Base-by-base conservation (phyloP, 2,113 vertebrate species). In the Bombycilla garrulus region DNA sequence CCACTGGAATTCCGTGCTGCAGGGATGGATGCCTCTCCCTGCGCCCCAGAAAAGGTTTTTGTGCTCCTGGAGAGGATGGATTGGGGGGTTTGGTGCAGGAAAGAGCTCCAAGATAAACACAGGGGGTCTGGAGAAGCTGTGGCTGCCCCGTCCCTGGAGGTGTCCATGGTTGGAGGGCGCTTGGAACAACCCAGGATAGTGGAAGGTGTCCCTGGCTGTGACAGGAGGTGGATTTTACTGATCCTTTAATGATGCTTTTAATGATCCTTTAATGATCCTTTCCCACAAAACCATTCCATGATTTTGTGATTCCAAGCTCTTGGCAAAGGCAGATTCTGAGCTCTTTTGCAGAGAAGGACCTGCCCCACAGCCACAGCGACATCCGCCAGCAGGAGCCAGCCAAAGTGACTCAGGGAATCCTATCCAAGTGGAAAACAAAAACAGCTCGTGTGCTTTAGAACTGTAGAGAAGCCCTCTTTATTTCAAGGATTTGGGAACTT, bases 341-440 rank as follows among this genome's bases (percentile, higher is more conserved):
- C 48, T 42, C 20, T 16, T 31, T 24, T 28, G 6, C 29, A 67
- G 71, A 57, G 26, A 15, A 33, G 1, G 15, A 12, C 36, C 24
- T 42, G 40, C 25, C 28, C 36, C 5, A 2, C 35, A 67, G 40
- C n/a, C 40, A 31, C 53, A 73, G 69, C 45, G 14, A 0, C 9
- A 11, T 40, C 36, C 45, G 36, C 1, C 4, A 3, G 38, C 18
- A 38, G 20, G 28, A 93, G 13, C 3, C 42, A 58, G 35, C 45
- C n/a, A 2, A 0, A 45, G 26, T 1, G 1, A 2, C n/a, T 29
- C 3, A 7, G 23, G 13, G 35, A 90, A 28, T 29, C 0, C 0
- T 17, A n/a, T 79, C 58, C 51, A 74, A 54, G 10, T 21, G 28
- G 13, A 54, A 76, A 67, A 36, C 6, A 54, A 57, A 72, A 69